These are phyloP conservation scores for Suillia variegata DNA, from an alignment of 2,888 invertebrate genomes.

Conservation along the genomic window DNA sequence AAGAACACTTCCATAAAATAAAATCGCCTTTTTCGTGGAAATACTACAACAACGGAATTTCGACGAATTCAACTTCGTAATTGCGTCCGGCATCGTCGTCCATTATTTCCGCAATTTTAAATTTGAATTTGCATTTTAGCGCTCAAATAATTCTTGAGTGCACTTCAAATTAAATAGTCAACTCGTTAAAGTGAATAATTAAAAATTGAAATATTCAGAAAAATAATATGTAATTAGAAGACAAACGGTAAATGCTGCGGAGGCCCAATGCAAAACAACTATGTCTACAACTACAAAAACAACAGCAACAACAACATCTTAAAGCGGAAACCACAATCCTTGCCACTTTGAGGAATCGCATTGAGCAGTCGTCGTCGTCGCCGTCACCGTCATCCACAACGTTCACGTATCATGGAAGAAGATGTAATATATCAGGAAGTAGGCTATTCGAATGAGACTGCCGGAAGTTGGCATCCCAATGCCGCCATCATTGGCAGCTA, in stretches of 20 bases:
- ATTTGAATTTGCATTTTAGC: slow-evolving; percentile 37
- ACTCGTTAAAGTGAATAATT: too few species aligned
- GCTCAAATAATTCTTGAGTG: slow-evolving; percentile 9
- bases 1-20: too few species aligned
- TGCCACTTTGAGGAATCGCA: slow-evolving; percentile 14
- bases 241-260: too few species aligned
- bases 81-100: neutral
- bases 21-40: too few species aligned
- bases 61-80: too few species aligned
- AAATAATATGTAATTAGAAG: too few species aligned
- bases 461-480: neutral
- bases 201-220: too few species aligned
- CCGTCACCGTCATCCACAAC: too few species aligned
- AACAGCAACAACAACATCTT: slow-evolving; percentile 5
- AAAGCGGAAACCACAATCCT: slow-evolving; percentile 6
- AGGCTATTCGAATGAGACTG: slow-evolving; percentile 33
- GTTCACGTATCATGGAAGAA: slow-evolving; percentile 45
- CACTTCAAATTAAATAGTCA: slow-evolving; percentile 6
- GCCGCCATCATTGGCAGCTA: neutral
- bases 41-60: too few species aligned
- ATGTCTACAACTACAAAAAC: slow-evolving; percentile 6
- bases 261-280: neutral
- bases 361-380: too few species aligned
- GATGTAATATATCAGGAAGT: slow-evolving; percentile 49
- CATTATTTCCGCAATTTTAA: slow-evolving; percentile 23